Base-by-base conservation (phyloP, 2,113 vertebrate genomes). In the Plestiodon gilberti region DNA sequence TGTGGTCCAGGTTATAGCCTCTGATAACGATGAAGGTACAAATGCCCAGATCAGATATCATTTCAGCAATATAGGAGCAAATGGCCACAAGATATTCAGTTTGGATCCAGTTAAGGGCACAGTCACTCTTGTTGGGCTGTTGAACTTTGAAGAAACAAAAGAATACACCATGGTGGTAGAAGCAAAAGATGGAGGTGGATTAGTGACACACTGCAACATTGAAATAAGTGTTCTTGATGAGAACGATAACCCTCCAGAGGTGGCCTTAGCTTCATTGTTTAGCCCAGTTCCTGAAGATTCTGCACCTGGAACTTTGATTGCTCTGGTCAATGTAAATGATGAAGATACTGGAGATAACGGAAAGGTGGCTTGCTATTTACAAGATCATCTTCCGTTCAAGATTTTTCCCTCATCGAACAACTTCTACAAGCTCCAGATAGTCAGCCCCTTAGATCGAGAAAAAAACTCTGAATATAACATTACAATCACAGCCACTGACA, bases 81-180 rank as follows among this genome's bases (percentile, higher is more conserved):
- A 94, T 59, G 95, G 92, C 69, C 92, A 95, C 2, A 92, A 90
- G 20, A 77, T 95, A 35, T 98, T 98, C 88, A 89, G 85, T 25
- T 82, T 97, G 74, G 94, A 97, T 85, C 88, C 95, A 70, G 80
- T 22, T 10, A 96, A 85, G 23, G 97, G 97, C 61, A 96, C 97
- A 87, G 96, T 98, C 59, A 95, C 75, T 1, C 94, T 96, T 5
- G 96, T 94, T 20, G 84, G 69, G 20, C 78, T 90, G 48, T 90
- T 97, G 38, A 96, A 97, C 91, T 97, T 96, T 87, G 97, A 98
- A 85, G 88, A 94, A 43, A 91, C 92, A 9, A 94, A 76, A 67
- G 82, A 95, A 40, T 97, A 95, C 92, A 96, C 96, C 18, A 94
- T 97, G 33, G 88, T 93, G 1, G 20, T 97, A 6, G 93, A 96